A percentile compares a stretch with the other conserved stretches of the same genome.
phyloP scores from a whole-genome alignment of 2,888 invertebrate species.

The Drosophila testacea region DNA sequence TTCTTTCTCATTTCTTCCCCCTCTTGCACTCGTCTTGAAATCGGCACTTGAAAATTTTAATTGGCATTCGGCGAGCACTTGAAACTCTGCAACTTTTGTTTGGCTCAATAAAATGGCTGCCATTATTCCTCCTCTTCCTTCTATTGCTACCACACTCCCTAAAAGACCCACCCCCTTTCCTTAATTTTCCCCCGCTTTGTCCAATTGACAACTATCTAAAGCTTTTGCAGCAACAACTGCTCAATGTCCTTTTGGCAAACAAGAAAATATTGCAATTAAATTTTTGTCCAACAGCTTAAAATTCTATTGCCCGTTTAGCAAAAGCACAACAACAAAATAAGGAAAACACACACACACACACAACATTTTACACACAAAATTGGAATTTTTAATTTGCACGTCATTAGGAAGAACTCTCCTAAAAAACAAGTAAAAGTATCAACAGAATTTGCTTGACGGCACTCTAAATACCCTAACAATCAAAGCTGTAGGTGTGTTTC shows the following conservation, averaged over 20 bases:
- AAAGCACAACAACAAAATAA: slow-evolving; percentile 6
- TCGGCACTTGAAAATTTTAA: slow-evolving; percentile 68
- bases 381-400: slow-evolving; percentile 76
- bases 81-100: slow-evolving; percentile 62
- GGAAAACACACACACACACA: slow-evolving; percentile 1
- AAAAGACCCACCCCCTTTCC: too few relatives aligned
- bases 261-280: slow-evolving; percentile 64
- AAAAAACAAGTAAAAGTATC: slow-evolving; percentile 3
- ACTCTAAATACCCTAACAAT: slow-evolving; percentile 23
- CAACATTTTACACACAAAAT: slow-evolving; percentile 19
- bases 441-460: slow-evolving; percentile 1
- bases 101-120: slow-evolving; percentile 43
- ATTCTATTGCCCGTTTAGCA: slow-evolving; percentile 57
- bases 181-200: not conserved
- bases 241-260: slow-evolving; percentile 27
- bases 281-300: slow-evolving; percentile 59
- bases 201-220: slow-evolving; percentile 42
- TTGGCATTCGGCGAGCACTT: slow-evolving; percentile 70
- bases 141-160: not conserved
- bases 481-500: not conserved
- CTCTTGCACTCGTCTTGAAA: slow-evolving; percentile 3
- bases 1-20: not conserved
- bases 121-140: not conserved
- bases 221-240: slow-evolving; percentile 15
- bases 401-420: slow-evolving; percentile 55